A percentile compares a stretch with the other conserved stretches of the same genome.
Conservation (phyloP, 2,113 vertebrate species). For the Ictidomys tridecemlineatus region DNA sequence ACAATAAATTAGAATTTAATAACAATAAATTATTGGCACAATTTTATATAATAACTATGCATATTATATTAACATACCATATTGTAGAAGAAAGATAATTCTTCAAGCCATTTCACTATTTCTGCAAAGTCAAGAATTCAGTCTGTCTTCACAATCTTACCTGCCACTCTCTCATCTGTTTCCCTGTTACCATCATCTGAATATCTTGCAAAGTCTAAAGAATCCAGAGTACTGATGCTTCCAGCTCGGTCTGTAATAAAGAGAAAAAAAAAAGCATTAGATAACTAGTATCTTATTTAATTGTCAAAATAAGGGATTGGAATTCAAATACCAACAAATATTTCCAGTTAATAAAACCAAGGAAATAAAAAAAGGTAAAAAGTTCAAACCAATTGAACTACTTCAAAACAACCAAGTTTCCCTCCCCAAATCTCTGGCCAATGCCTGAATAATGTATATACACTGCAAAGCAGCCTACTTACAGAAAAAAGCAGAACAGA, state of each 20-base stretch:
- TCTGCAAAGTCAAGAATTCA: constrained; percentile 46
- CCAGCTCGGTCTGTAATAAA: constrained; percentile 94
- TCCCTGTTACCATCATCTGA: constrained; percentile 99
- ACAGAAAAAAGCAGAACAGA: neutral
- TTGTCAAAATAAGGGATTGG: constrained; percentile 30
- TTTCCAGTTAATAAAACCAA: constrained; percentile 53
- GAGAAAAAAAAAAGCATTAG: neutral
- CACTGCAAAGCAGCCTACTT: neutral
- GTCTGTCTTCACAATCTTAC: constrained; percentile 76
- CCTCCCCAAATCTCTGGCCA: neutral
- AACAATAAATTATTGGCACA: constrained; percentile 16
- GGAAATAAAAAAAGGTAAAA: constrained; percentile 57
- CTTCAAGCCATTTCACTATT: constrained; percentile 44
- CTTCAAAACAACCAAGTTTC: constrained; percentile 32
- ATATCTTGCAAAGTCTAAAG: constrained; percentile 98
- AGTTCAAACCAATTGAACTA: neutral
- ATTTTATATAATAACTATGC: constrained; percentile 22
- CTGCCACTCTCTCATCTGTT: constrained; percentile 96
- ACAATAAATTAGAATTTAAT: constrained; percentile 11
- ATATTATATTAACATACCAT: constrained; percentile 41
- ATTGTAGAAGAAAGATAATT: constrained; percentile 13
- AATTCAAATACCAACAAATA: constrained; percentile 30
- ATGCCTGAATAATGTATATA: neutral
- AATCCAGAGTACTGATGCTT: constrained; percentile 99
- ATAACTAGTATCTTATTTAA: neutral